Conservation (phyloP, 2,888 invertebrate species). For the Seira musarum region DNA sequence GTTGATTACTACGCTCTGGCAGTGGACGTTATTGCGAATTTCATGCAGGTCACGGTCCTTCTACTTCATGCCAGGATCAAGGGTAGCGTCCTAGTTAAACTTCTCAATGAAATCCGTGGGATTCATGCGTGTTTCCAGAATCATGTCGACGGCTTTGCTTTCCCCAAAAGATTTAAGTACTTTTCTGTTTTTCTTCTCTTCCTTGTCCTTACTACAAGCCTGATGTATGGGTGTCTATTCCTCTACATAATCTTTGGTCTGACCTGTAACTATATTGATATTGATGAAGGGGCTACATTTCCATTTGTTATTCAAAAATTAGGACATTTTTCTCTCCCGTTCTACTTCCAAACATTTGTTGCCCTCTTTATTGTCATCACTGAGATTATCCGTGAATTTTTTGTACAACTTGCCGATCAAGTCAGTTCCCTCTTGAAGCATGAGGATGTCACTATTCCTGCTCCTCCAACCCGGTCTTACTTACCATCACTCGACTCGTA, state of each 20-base stretch:
- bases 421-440: not conserved
- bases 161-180: not conserved
- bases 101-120: not conserved
- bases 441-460: too few relatives aligned
- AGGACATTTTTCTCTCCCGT: slow-evolving; percentile 17
- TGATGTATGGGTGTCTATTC: slow-evolving; percentile 19
- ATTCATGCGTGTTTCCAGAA: not conserved
- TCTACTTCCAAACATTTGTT: slow-evolving; percentile 21
- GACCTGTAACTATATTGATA: not conserved
- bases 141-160: not conserved
- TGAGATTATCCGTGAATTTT: slow-evolving; percentile 18
- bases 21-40: slow-evolving; percentile 19
- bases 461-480: too few relatives aligned
- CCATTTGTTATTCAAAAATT: slow-evolving; percentile 19
- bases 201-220: not conserved
- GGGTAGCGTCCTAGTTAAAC: not conserved
- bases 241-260: slow-evolving; percentile 21
- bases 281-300: not conserved
- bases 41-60: slow-evolving; percentile 1
- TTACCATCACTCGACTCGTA: not conserved
- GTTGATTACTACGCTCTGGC: slow-evolving; percentile 34
- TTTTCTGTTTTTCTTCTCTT: not conserved
- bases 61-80: slow-evolving; percentile 20
- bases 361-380: slow-evolving; percentile 17
- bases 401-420: not conserved